phyloP scores from a whole-genome alignment of 2,888 invertebrate species.

The Nymphalis c-album region DNA sequence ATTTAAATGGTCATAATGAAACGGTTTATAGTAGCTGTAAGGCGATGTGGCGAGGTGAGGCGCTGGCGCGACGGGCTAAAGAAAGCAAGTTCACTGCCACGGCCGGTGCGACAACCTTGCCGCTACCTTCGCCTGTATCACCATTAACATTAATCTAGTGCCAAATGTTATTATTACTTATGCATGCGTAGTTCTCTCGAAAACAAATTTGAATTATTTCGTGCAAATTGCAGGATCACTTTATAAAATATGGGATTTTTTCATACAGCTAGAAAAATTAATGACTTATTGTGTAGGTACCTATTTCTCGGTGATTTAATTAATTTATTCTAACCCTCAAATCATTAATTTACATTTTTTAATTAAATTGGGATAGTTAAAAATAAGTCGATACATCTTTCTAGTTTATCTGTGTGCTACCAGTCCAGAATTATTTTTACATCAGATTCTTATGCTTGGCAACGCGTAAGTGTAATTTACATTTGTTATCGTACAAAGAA shows the following conservation, averaged over 20 bases:
- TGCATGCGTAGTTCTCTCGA: conserved; percentile 23
- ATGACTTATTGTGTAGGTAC: not conserved
- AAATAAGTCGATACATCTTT: not conserved
- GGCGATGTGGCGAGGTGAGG: conserved; percentile 49
- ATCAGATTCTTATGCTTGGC: not conserved
- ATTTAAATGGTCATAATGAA: conserved; percentile 34
- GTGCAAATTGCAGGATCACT: not conserved
- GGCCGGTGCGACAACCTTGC: conserved; percentile 78
- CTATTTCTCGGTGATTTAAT: not conserved
- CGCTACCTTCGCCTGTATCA: conserved; percentile 44
- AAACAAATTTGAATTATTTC: conserved; percentile 14
- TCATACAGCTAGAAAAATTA: not conserved
- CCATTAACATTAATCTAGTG: conserved; percentile 42
- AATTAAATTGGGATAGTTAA: not conserved
- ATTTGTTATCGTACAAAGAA: not conserved
- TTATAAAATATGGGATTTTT: not conserved
- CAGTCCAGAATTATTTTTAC: conserved; percentile 5
- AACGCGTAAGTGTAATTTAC: not conserved
- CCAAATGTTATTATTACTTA: conserved; percentile 35
- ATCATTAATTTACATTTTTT: too few species aligned
- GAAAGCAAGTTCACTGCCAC: conserved; percentile 81
- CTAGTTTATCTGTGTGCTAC: not conserved
- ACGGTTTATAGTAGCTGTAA: conserved; percentile 56
- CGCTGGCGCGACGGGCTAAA: conserved; percentile 54
- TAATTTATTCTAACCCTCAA: too few species aligned